phyloP scores from a whole-genome alignment of 1,140 invertebrate genomes.

The Pararge aegeria region DNA sequence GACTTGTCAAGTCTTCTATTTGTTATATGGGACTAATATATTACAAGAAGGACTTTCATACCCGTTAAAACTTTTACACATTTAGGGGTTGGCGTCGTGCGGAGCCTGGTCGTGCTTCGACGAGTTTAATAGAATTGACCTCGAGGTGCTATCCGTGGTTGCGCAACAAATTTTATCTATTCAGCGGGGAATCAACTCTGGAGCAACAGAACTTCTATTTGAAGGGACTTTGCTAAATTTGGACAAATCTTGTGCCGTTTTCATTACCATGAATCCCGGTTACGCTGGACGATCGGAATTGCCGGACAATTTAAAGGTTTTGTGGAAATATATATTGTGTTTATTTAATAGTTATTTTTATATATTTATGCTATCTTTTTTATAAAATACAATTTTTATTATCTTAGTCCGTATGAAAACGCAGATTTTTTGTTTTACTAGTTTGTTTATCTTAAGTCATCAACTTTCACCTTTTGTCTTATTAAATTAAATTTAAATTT shows the following conservation, averaged over 20 bases:
- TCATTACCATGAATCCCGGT: conserved; percentile 98
- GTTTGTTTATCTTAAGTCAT: too few species aligned
- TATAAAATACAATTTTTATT: too few species aligned
- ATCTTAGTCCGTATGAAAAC: too few species aligned
- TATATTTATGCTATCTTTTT: too few species aligned
- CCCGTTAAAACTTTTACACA: neutral
- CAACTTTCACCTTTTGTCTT: too few species aligned
- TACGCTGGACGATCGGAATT: conserved; percentile 95
- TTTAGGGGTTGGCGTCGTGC: conserved; percentile 92
- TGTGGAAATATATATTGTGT: too few species aligned
- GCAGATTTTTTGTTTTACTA: too few species aligned
- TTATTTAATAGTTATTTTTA: too few species aligned
- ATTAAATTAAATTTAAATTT: too few species aligned
- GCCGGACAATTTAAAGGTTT: conserved; percentile 95
- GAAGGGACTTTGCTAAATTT: conserved; percentile 93
- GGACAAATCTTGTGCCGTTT: conserved; percentile 95
- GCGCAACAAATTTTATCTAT: conserved; percentile 94
- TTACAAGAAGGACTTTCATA: too few species aligned
- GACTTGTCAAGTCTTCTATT: too few species aligned
- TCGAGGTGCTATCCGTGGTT: conserved; percentile 95
- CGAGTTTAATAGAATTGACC: conserved; percentile 93
- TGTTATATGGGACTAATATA: too few species aligned
- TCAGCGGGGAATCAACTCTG: conserved; percentile 89
- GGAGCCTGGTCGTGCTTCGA: conserved; percentile 99
- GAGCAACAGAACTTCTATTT: conserved; percentile 87